Evolutionary conservation across 2,113 vertebrate genomes (phyloP), one percentile per base, ranked within the genome.

Genomic region (Lepus americanus): DNA sequence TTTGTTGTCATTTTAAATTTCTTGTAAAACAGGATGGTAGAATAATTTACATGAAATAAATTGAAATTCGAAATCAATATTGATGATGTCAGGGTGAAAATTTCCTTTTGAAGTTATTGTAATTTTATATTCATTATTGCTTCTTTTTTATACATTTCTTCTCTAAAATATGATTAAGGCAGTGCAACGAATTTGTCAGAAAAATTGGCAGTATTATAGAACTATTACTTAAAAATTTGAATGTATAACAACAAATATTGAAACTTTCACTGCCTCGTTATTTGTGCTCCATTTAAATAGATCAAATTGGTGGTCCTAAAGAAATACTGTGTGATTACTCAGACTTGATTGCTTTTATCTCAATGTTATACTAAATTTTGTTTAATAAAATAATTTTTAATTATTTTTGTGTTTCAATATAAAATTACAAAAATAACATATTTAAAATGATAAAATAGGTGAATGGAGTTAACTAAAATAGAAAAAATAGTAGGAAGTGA

Each of bases 91-190:
- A 81, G 9, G 1, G 13, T 49, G 55, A 55, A 85, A 87, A 14
- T 5, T 31, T 53, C 13, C 6, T 79, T 61, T 76, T 51, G 22
- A 69, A 73, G 59, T 66, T 27, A 13, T 1, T 87, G 19, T 3
- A 63, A 33, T 81, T 87, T 80, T 81, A 29, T 64, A 53, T 63
- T 66, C 22, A 51, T 93, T 93, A 85, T 79, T 89, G 11, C 4
- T 13, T 39, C 6, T 44, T 23, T 76, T 81, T 93, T 44, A 80
- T 20, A n/a, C 1, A 73, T n/a, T 87, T 51, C 3, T 25, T 27
- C 61, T 77, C 1, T 1, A 87, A 70, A 77, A 29, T 3, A 74
- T 20, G 67, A 27, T 76, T 19, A 87, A 51, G 16, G 17, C n/a
- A 61, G 51, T 27, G 1, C 39, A 23, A 6, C 3, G 11, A 74